Percentiles rank a stretch among this genome's conserved stretches.
phyloP scores from a whole-genome alignment of 2,113 vertebrate genomes.

The Percopsis transmontana region DNA sequence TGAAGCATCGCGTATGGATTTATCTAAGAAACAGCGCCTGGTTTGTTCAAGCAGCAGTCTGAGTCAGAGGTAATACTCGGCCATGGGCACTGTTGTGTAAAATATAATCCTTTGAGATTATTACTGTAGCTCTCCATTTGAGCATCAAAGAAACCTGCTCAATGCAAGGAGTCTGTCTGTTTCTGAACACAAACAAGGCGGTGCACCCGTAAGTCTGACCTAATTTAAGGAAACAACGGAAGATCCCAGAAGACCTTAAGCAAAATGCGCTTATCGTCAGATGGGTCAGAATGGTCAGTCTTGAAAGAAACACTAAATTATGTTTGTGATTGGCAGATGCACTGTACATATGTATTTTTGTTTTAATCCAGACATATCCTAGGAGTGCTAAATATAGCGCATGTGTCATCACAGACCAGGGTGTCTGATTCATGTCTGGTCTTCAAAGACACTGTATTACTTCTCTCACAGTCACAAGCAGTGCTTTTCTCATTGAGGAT shows the following conservation, averaged over 20 bases:
- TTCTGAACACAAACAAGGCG: neutral
- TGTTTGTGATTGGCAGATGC: too few relatives aligned
- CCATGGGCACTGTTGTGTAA: constrained; percentile 43
- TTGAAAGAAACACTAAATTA: neutral
- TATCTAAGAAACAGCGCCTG: neutral
- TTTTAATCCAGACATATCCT: too few relatives aligned
- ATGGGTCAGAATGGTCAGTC: neutral
- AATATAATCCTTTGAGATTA: constrained; percentile 39
- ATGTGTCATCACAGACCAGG: constrained; percentile 13
- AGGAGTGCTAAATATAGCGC: neutral
- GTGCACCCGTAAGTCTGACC: neutral
- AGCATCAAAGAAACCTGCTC: constrained; percentile 42
- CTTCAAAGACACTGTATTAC: constrained; percentile 34
- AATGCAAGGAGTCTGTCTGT: neutral
- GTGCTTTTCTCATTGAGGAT: constrained; percentile 1
- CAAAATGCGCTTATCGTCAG: neutral
- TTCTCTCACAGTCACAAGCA: constrained; percentile 16
- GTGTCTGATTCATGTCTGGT: constrained; percentile 31
- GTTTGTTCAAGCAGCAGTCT: constrained; percentile 14
- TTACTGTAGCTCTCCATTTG: constrained; percentile 43
- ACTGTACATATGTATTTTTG: too few relatives aligned
- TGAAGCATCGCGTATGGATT: neutral
- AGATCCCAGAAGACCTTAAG: too few relatives aligned
- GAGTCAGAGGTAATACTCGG: constrained; percentile 34
- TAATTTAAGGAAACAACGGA: neutral